Evolutionary conservation across 2,113 vertebrate species (phyloP), one percentile per base, ranked within the genome.

Genomic region (Hippocampus abdominalis): DNA sequence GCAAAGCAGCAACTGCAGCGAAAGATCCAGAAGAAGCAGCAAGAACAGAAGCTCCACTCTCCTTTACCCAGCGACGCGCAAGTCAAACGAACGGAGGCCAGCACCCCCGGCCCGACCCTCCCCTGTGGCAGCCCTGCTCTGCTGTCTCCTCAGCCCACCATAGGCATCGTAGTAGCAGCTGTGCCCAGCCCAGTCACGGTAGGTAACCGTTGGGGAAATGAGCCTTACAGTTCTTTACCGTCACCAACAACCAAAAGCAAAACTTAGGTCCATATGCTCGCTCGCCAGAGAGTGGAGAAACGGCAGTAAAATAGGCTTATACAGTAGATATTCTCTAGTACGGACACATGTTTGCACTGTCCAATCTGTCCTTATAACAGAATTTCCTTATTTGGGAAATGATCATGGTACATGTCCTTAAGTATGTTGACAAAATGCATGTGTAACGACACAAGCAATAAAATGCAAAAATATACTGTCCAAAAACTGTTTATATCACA

Each of bases 11-110:
- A 99, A 74, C 92, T 99, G 81, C 97, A 99, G 84, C 93, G 97
- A 42, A 99, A 99, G 89, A 98, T 99, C 84, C 97, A 99, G 88
- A 98, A 98, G 91, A 99, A 98, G 89, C 97, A 99, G 86, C 97
- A 98, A 70, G 97, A 99, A 85, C 97, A 98, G 90, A 98, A 98
- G 84, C 91, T 98, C 27, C 95, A 98, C 67, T 98, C 97, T 51
- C 97, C 97, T 66, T 89, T 98, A 83, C 96, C 95, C 70, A 93
- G 84, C 66, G 97, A 99, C 72, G 76, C 90, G 71, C 93, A 95
- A 73, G 83, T 90, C 69, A 97, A 95, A 90, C 94, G 96, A 77
- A 77, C 92, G 0, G 97, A 98, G 80, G 90, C 93, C 71, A 15
- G 92, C 2, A 71, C 93, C 16, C 88, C 91, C 4, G 95, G 93